Base-by-base conservation (phyloP, 2,888 invertebrate genomes). In the Biston stratarius region DNA sequence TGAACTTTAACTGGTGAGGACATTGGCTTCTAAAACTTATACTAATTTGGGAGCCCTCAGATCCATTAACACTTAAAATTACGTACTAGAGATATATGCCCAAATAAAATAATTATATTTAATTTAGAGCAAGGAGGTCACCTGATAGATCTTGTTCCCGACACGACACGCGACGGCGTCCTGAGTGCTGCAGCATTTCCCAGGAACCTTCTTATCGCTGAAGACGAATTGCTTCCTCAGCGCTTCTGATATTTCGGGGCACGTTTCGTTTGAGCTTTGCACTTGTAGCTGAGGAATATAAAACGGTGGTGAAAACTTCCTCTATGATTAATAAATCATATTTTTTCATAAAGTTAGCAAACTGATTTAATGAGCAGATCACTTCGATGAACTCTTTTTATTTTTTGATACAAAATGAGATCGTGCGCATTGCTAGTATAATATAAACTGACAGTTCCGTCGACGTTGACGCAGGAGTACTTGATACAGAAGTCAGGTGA, bases 401-500 rank as follows among this genome's bases (percentile, higher is more conserved):
- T 24, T 24, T 1, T 24, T 24, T 24, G 24, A 24, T 24, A 24
- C 24, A 44, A 44, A n/a, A 0, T n/a, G n/a, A n/a, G 0, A 24
- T 1, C 24, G 24, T 24, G 24, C 3, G 1, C 24, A 24, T 2
- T 2, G 24, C 1, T 24, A n/a, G n/a, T n/a, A n/a, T n/a, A n/a
- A n/a, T n/a, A n/a, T 38, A 1, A 1, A 82, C 91, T 85, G 65
- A 95, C 94, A 47, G 90, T 89, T 67, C 94, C 95, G 64, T 95
- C 91, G n/a, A 87, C 74, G 12, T 92, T 83, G 6, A 94, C 86
- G 77, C 96, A 97, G 0, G 92, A 90, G 78, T 94, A 96, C 71
- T 93, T 94, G 7, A 94, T 95, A 80, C 96, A 96, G 78, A 91
- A 91, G 86, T 96, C 96, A 0, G 82, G 59, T 0, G 96, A 95